Conservation (phyloP, 2,797 vertebrate genomes). For the Acrossocheilus fasciatus region DNA sequence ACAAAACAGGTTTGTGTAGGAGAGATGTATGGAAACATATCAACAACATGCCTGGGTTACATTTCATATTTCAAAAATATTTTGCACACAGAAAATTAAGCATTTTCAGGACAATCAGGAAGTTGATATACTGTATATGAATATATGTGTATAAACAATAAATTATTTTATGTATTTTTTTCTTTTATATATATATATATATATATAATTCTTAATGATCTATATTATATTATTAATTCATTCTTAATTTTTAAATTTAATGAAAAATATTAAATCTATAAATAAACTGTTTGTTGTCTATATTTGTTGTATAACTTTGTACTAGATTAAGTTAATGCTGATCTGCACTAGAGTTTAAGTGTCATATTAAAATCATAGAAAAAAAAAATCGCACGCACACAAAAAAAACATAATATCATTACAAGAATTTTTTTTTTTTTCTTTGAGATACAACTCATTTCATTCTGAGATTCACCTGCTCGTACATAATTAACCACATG, state of each 20-base stretch:
- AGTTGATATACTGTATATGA: neutral
- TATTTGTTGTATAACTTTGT: too few relatives aligned
- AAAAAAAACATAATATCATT: too few relatives aligned
- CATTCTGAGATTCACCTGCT: neutral
- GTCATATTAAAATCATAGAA: too few relatives aligned
- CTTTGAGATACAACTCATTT: too few relatives aligned
- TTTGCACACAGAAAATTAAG: neutral
- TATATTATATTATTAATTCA: too few relatives aligned
- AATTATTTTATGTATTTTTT: neutral
- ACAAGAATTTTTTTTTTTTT: too few relatives aligned
- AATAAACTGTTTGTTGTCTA: too few relatives aligned
- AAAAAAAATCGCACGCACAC: too few relatives aligned
- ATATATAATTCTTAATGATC: neutral
- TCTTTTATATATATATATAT: neutral
- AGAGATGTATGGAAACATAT: neutral
- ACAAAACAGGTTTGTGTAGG: neutral
- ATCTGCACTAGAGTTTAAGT: too few relatives aligned
- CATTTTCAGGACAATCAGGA: neutral
- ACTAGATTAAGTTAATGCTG: too few relatives aligned
- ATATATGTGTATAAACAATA: neutral
- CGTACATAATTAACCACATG: neutral
- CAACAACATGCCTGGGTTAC: neutral
- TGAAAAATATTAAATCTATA: too few relatives aligned
- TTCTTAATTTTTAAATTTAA: neutral
- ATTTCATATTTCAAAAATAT: neutral